Evolutionary conservation across 2,888 invertebrate genomes (phyloP).

Genomic region (Archips crataeganus): DNA sequence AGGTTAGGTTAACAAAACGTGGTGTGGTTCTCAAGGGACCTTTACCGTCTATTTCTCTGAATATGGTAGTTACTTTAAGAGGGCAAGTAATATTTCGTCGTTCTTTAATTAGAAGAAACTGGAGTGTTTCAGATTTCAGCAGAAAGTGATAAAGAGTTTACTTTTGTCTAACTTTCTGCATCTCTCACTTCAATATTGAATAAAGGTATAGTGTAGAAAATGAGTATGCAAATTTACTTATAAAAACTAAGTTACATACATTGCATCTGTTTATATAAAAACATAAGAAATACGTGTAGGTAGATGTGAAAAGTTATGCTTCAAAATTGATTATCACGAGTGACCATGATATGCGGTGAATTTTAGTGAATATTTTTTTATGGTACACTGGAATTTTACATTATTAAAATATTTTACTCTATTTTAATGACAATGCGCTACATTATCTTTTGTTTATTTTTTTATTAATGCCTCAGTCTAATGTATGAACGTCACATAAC

Average conservation of each 20-base stretch:
- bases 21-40: neutral
- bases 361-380: no score
- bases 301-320: neutral
- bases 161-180: neutral
- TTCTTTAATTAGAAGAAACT: neutral
- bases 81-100: neutral
- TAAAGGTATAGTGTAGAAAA: neutral
- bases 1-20: neutral
- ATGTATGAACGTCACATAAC: constrained; percentile 26
- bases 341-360: no score
- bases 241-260: neutral
- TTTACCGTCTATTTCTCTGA: no score
- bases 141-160: neutral
- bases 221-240: neutral
- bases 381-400: no score
- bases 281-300: neutral
- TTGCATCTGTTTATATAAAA: neutral
- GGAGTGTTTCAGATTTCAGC: neutral
- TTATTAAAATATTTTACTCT: neutral
- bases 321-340: no score
- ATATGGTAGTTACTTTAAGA: no score
- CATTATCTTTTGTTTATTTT: neutral
- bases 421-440: neutral
- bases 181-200: neutral
- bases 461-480: neutral